Conservation (phyloP, 2,113 vertebrate species). For the Mastomys coucha region DNA sequence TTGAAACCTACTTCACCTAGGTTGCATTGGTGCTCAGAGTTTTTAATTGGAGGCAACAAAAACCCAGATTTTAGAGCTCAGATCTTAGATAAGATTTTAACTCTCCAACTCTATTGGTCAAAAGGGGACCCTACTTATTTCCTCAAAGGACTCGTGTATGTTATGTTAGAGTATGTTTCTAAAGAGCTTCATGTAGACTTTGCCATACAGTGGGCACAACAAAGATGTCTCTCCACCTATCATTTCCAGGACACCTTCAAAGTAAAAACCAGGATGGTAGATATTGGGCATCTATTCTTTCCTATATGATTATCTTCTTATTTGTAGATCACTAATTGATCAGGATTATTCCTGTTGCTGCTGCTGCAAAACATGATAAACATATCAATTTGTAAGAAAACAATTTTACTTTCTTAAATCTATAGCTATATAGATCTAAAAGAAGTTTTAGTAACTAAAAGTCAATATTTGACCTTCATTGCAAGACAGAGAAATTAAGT, state of each 20-base stretch:
- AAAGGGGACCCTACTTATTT: not conserved
- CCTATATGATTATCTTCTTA: not conserved
- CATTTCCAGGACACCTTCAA: not conserved
- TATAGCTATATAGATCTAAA: not conserved
- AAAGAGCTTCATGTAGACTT: not conserved
- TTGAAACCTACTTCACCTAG: constrained; percentile 48
- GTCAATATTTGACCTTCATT: not conserved
- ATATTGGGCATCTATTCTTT: not conserved
- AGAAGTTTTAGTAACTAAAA: not conserved
- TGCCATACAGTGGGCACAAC: not conserved
- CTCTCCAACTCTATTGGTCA: not conserved
- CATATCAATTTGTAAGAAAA: not conserved
- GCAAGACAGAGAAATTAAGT: not conserved
- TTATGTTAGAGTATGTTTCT: not conserved
- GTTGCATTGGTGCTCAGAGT: constrained; percentile 4
- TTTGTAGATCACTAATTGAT: not conserved
- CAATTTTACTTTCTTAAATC: not conserved
- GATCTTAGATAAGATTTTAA: constrained; percentile 13
- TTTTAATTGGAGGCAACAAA: constrained; percentile 55
- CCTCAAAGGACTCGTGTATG: not conserved
- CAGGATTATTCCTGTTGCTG: not conserved
- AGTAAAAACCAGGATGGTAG: not conserved
- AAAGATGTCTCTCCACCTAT: not conserved
- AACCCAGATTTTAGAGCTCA: constrained; percentile 12
- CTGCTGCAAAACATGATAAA: not conserved